phyloP scores from a whole-genome alignment of 2,113 vertebrate species.

The Motacilla tschutschensis region DNA sequence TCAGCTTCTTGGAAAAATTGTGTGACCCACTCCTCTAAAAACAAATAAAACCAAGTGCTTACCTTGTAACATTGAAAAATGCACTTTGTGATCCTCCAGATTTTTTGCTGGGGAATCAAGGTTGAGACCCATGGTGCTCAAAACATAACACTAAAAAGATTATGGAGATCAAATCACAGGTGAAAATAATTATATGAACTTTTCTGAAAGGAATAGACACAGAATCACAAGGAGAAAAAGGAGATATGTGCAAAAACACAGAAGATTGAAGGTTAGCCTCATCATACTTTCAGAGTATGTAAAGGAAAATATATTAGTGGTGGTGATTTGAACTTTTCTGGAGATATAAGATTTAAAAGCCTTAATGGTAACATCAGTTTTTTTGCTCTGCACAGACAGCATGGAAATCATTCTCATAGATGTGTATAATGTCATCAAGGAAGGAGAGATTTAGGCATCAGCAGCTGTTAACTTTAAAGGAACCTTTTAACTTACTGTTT shows the following conservation, averaged over 20 bases:
- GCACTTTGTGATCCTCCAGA: not conserved
- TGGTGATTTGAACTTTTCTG: slow-evolving; percentile 26
- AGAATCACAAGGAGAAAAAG: not conserved
- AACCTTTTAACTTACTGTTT: not conserved
- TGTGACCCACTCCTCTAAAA: not conserved
- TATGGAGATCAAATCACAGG: not conserved
- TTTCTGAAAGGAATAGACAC: not conserved
- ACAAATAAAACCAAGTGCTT: not conserved
- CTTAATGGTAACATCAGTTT: slow-evolving; percentile 23
- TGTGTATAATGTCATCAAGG: not conserved
- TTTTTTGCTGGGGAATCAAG: not conserved
- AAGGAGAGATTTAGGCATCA: not conserved
- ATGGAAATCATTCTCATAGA: slow-evolving; percentile 3
- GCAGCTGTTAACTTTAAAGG: not conserved
- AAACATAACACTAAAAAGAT: not conserved
- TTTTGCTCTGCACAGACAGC: not conserved
- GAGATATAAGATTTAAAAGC: slow-evolving; percentile 22
- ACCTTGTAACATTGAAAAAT: not conserved
- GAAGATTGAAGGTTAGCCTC: slow-evolving; percentile 35
- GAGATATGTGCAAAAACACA: not conserved
- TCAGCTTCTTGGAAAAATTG: not conserved
- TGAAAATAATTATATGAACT: not conserved
- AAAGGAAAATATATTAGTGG: not conserved
- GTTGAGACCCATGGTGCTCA: not conserved
- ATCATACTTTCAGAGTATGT: not conserved